A percentile compares a stretch with the other conserved stretches of the same genome.
These are phyloP conservation scores for Ophion obscuratus DNA, from an alignment of 2,888 invertebrate genomes.

Conservation along the genomic window DNA sequence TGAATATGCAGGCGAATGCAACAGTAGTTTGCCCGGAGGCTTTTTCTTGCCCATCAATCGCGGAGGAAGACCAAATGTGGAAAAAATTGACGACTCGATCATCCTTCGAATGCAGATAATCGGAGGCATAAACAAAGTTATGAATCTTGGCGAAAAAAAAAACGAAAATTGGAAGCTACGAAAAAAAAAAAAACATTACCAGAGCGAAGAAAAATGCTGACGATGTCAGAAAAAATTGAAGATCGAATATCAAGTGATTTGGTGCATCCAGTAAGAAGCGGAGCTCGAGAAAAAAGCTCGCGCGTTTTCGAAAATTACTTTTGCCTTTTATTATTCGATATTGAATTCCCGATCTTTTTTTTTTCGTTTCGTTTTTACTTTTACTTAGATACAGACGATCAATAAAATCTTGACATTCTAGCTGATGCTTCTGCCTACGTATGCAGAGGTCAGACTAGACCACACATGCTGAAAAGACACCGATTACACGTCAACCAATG, in stretches of 20 bases:
- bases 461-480: constrained; percentile 93
- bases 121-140: constrained; percentile 20
- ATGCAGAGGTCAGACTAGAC: constrained; percentile 84
- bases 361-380: constrained; percentile 32
- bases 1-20: constrained; percentile 73
- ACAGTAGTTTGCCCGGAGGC: constrained; percentile 69
- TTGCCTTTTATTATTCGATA: constrained; percentile 18
- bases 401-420: constrained; percentile 65
- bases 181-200: constrained; percentile 3
- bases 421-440: constrained; percentile 75
- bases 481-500: constrained; percentile 92
- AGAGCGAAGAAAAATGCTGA: constrained; percentile 8
- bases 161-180: constrained; percentile 15
- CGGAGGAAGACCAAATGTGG: constrained; percentile 16
- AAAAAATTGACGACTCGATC: constrained; percentile 12
- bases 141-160: constrained; percentile 21
- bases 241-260: constrained; percentile 30
- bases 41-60: constrained; percentile 4
- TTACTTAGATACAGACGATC: constrained; percentile 31
- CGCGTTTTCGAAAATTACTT: constrained; percentile 43
- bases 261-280: constrained; percentile 21
- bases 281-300: constrained; percentile 26
- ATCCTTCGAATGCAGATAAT: not conserved
- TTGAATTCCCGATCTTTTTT: constrained; percentile 31
- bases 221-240: constrained; percentile 18